These are phyloP conservation scores for Lemur catta DNA, from an alignment of 2,797 vertebrate species.

Conservation along the genomic window DNA sequence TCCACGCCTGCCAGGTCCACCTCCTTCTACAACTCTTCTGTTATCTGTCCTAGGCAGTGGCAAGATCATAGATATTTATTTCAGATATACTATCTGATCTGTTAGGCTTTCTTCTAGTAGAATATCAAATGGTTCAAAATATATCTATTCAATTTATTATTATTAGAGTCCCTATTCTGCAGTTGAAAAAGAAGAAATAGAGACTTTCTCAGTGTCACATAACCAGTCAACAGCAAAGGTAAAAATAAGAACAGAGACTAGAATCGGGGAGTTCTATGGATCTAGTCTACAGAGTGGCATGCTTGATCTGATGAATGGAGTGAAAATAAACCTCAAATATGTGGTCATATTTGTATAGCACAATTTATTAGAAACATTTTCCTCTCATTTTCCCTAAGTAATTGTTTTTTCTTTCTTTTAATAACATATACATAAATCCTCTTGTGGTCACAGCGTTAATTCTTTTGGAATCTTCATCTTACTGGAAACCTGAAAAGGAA, in stretches of 20 bases:
- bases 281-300: background rate
- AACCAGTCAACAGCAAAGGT: conserved; percentile 38
- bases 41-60: conserved; percentile 10
- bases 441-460: conserved; percentile 13
- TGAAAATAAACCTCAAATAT: conserved; percentile 21
- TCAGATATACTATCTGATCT: conserved; percentile 18
- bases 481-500: conserved; percentile 17
- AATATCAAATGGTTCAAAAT: conserved; percentile 34
- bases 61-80: conserved; percentile 48
- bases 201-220: conserved; percentile 26
- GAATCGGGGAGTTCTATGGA: background rate
- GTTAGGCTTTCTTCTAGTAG: conserved; percentile 18
- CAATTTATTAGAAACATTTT: conserved; percentile 10
- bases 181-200: conserved; percentile 35
- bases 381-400: background rate
- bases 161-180: background rate
- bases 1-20: background rate
- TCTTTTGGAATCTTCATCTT: conserved; percentile 40
- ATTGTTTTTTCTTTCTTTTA: conserved; percentile 12
- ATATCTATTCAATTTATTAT: background rate
- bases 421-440: background rate
- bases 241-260: conserved; percentile 51
- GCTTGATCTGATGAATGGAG: background rate
- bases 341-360: background rate
- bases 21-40: background rate